Conservation (phyloP, 2,797 vertebrate genomes). For the Carduelis carduelis region DNA sequence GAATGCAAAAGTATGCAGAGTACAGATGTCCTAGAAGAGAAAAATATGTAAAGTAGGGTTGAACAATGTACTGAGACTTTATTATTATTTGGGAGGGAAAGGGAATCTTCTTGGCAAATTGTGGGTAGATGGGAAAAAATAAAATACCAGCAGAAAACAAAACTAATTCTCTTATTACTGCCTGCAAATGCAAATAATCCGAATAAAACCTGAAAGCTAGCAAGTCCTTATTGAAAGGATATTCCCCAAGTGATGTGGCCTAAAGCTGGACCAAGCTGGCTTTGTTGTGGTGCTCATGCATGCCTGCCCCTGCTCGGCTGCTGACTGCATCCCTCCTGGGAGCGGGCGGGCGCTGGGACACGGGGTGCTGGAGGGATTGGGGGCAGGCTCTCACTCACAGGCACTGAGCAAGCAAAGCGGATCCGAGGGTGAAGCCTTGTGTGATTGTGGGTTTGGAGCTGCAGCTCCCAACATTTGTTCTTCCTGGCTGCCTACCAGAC, state of each 20-base stretch:
- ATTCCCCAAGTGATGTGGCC: background rate
- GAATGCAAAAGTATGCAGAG: conserved; percentile 66
- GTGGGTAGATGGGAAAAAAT: background rate
- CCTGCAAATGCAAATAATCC: background rate
- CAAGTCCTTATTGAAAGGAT: background rate
- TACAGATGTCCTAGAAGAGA: conserved; percentile 71
- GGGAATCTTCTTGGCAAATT: background rate
- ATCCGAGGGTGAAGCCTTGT: background rate
- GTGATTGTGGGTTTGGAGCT: background rate
- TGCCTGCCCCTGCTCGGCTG: background rate
- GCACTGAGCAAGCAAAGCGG: background rate
- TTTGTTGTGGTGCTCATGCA: conserved; percentile 34
- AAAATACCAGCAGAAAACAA: background rate
- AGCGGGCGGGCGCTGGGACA: background rate
- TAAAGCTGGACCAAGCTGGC: background rate
- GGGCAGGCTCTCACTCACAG: background rate
- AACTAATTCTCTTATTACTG: background rate
- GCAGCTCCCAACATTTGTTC: conserved; percentile 14
- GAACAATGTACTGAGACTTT: conserved; percentile 8
- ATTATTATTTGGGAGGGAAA: background rate
- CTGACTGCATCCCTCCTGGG: background rate
- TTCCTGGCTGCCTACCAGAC: conserved; percentile 42
- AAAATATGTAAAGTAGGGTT: conserved; percentile 62
- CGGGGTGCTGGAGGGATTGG: background rate
- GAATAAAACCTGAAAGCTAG: background rate